Conservation (phyloP, 53 echinoderm and acorn worm species). For the Astropecten irregularis region DNA sequence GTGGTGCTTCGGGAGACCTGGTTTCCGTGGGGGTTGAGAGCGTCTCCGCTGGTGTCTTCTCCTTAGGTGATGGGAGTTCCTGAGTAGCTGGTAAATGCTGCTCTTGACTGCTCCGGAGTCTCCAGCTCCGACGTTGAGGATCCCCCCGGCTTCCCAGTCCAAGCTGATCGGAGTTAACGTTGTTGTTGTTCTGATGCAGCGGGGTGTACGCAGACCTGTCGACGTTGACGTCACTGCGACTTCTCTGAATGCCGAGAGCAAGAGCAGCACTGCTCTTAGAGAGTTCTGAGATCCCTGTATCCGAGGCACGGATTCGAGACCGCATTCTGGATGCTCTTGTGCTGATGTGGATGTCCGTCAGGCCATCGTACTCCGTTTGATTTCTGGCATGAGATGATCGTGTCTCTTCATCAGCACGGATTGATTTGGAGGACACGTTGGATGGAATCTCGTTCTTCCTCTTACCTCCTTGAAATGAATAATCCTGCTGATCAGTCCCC, state of each 20-base stretch:
- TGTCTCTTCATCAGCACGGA: conserved; percentile 8
- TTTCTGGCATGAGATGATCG: conserved; percentile 16
- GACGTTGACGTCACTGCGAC: conserved; percentile 13
- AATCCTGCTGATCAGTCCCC: neutral
- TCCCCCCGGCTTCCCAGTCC: conserved; percentile 23
- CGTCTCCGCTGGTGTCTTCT: conserved; percentile 11
- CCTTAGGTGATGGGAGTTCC: conserved; percentile 31
- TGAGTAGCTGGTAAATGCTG: conserved; percentile 3
- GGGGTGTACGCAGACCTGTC: conserved; percentile 18
- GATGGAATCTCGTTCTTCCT: conserved; percentile 15
- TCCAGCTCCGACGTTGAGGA: conserved; percentile 39
- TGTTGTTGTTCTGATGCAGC: conserved; percentile 93
- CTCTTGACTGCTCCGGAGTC: conserved; percentile 13
- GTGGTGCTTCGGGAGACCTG: neutral
- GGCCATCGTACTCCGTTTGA: neutral
- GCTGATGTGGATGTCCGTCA: neutral
- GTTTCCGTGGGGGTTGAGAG: neutral
- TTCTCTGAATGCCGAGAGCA: conserved; percentile 25
- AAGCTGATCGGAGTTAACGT: conserved; percentile 68
- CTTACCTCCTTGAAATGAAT: neutral
- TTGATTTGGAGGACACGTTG: conserved; percentile 23
- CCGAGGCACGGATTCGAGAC: conserved; percentile 19
- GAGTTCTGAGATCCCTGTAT: conserved; percentile 36
- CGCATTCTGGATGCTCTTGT: neutral
- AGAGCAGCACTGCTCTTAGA: conserved; percentile 16